phyloP scores from a whole-genome alignment of 2,888 invertebrate genomes.

The Lochmaea crataegi region DNA sequence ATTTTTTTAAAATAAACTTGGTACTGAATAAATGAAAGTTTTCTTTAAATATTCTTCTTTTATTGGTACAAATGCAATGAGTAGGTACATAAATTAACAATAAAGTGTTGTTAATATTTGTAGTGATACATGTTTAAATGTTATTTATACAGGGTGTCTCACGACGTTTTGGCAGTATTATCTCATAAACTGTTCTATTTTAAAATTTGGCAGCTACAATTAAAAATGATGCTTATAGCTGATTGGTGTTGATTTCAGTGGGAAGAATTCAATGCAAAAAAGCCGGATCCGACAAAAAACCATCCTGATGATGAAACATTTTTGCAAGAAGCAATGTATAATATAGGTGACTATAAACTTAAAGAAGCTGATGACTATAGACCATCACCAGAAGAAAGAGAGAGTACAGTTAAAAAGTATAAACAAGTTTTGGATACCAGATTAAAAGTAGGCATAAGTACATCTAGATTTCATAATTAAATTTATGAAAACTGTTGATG shows the following conservation, averaged over 20 bases:
- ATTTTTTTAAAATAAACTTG: not conserved
- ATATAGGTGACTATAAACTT: conserved; percentile 84
- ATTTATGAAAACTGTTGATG: too few relatives aligned
- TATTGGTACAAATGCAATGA: too few relatives aligned
- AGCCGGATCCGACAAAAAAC: conserved; percentile 73
- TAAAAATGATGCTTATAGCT: not conserved
- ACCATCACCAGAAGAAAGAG: conserved; percentile 67
- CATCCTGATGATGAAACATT: conserved; percentile 78
- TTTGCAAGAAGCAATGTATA: conserved; percentile 75
- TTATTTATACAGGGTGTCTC: too few relatives aligned
- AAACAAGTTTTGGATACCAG: conserved; percentile 72
- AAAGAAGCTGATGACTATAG: conserved; percentile 78
- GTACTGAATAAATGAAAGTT: not conserved
- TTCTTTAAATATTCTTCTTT: not conserved
- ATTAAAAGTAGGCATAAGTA: conserved; percentile 68
- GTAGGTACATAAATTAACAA: too few relatives aligned
- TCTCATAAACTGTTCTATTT: too few relatives aligned
- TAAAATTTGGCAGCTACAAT: too few relatives aligned
- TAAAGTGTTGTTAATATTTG: too few relatives aligned
- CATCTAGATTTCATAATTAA: not conserved
- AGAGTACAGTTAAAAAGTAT: conserved; percentile 71
- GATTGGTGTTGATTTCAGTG: conserved; percentile 66
- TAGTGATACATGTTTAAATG: too few relatives aligned
- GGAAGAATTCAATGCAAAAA: conserved; percentile 72
- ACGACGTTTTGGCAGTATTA: too few relatives aligned